Evolutionary conservation across 2,888 invertebrate species (phyloP), one percentile per base, ranked within the genome.

Genomic region (Exocentrus adspersus): DNA sequence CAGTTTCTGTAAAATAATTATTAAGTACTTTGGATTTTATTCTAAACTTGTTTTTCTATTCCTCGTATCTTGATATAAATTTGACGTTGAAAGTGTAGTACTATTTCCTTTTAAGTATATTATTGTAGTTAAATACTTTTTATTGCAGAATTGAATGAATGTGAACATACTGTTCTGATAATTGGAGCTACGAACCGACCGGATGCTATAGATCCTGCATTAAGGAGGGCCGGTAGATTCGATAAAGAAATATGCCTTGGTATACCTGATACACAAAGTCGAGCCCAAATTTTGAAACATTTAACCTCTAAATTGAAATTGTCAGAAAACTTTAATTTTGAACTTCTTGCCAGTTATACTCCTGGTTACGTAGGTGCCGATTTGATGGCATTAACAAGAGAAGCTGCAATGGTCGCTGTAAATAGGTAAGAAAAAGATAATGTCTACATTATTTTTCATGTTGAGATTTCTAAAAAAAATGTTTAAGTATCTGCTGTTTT

Each of bases 311-410:
- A 88, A 56, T 83, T 97, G 60, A 87, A 88, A 57, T 81, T 97
- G 46, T 85, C 87, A 64, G 83, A 88, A 1, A 88, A 90, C 74
- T 88, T 97, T 72, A 89, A 92, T 79, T 89, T 91, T 76, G 84
- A 87, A 60, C 83, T 85, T 52, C 83, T 98, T 67, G 95, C 97
- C 19, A 89, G 90, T 74, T 85, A 92, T 53, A 97, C 97, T 5
- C 98, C 98, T 0, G 98, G 98, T 0, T 98, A 91, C 85, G 98
- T 98, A 30, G 98, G 97, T 10, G 97, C 95, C 2, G 97, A 99
- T 86, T 84, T 99, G 71, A 87, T 91, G 80, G 91, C 94, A 0
- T 85, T 98, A 57, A 89, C 93, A 0, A 88, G 94, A 67, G 94
- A 96, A 82, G 95, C 98, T 1, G 93, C 94, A 7, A 91, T 94